A percentile compares a stretch with the other conserved stretches of the same genome.
phyloP scores from a whole-genome alignment of 2,797 vertebrate genomes.

The Thunnus albacares region DNA sequence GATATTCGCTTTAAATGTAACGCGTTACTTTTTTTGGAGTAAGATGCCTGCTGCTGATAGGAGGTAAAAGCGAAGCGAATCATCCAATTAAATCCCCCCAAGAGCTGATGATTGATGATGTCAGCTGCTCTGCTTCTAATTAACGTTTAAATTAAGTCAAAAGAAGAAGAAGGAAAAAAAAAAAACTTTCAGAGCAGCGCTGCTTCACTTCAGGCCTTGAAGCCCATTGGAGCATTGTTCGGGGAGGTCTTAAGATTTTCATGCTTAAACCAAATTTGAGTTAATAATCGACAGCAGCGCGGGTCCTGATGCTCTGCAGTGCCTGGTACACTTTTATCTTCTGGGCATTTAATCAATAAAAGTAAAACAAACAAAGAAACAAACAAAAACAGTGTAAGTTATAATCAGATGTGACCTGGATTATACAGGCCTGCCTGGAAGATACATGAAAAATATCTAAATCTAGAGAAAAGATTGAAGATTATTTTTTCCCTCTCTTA shows the following conservation, averaged over 20 bases:
- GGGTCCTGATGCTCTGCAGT: not conserved
- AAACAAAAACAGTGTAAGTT: not conserved
- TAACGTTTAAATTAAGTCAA: slow-evolving; percentile 81
- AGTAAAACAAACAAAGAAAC: not conserved
- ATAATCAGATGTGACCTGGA: not conserved
- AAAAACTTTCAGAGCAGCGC: slow-evolving; percentile 64
- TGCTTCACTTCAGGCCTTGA: slow-evolving; percentile 57
- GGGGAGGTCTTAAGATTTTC: slow-evolving; percentile 45
- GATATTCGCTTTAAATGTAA: not conserved
- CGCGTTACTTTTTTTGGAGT: not conserved
- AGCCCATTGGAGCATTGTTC: slow-evolving; percentile 51
- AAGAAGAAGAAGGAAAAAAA: slow-evolving; percentile 7
- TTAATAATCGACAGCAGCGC: slow-evolving; percentile 45
- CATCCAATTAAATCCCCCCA: slow-evolving; percentile 76
- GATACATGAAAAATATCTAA: not conserved
- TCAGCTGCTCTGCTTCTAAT: slow-evolving; percentile 86
- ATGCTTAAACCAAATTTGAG: slow-evolving; percentile 46
- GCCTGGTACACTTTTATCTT: not conserved
- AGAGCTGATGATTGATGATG: slow-evolving; percentile 83
- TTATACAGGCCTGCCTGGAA: slow-evolving; percentile 14
- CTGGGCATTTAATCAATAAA: not conserved
- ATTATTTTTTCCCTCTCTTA: not conserved
- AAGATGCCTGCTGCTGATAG: slow-evolving; percentile 34
- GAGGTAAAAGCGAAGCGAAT: slow-evolving; percentile 62
- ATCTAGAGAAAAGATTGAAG: not conserved